Evolutionary conservation across 1,140 invertebrate genomes (phyloP), one percentile per base, ranked within the genome.

Genomic region (Rhagoletis pomonella): DNA sequence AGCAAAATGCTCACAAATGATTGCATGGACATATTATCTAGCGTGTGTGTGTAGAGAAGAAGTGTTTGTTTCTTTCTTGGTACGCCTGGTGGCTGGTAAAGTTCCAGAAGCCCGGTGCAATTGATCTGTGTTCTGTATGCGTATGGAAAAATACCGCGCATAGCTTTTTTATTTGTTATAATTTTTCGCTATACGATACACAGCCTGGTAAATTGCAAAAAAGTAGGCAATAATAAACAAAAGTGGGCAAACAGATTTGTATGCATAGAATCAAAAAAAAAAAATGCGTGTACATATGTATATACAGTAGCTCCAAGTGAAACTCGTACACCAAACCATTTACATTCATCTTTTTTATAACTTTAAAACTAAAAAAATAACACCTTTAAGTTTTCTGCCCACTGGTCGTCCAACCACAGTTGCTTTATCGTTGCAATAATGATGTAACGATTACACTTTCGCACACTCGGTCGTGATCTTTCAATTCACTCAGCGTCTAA

Each of bases 81-180:
- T 67, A 67, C 73, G 73, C 47, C 47, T 81, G 47, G 19, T n/a
- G 47, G 47, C 73, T 29, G 73, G 73, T 81, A 81, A 81, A 55
- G 55, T 81, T 81, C 73, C 73, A 81, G 14, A 81, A 55, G 44
- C n/a, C 47, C 50, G 42, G n/a, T 42, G n/a, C 73, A 81, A 55
- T 81, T 81, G 73, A 55, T 50, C 73, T 2, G 47, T 10, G n/a
- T 14, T 81, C 47, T 19, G 47, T 47, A 47, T 55, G 47, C 73
- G 44, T 81, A 81, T 81, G 73, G 73, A 81, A 81, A 81, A 55
- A 55, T 81, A 81, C 73, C 17, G 17, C 17, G 73, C 47, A 55
- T 81, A 29, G 17, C 44, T 55, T 55, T 55, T 67, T 29, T n/a
- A 29, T 29, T 81, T 47, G 19, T 29, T 55, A 10, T 81, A 47